Percentiles rank a stretch among this genome's conserved stretches.
Conservation (phyloP, 2,888 invertebrate genomes). For the Phaedon cochleariae region DNA sequence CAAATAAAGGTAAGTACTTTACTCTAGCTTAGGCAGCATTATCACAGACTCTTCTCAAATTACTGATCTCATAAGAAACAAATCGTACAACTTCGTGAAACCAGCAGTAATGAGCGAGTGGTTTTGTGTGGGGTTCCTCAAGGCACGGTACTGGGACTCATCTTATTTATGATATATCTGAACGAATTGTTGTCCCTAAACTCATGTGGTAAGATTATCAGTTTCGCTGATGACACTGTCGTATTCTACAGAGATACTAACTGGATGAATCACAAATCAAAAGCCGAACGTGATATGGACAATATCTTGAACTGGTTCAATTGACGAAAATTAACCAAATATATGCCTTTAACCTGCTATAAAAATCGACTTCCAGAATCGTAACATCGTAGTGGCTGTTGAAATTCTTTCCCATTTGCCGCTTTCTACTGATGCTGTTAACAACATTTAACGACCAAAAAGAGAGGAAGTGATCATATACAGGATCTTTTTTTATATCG, state of each 20-base stretch:
- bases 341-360: neutral
- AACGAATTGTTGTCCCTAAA: neutral
- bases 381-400: too few species aligned
- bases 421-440: too few species aligned
- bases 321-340: conserved; percentile 3
- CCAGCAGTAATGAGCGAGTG: neutral
- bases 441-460: too few species aligned
- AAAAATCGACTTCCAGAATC: conserved; percentile 1
- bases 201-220: neutral
- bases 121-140: neutral
- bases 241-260: neutral
- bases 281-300: neutral
- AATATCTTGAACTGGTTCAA: conserved; percentile 6
- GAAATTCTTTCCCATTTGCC: too few species aligned
- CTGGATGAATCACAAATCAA: neutral
- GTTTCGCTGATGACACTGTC: conserved; percentile 8
- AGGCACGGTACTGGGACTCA: neutral
- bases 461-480: too few species aligned
- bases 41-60: neutral
- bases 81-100: neutral
- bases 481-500: too few species aligned
- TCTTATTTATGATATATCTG: neutral
- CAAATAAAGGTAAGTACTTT: too few species aligned
- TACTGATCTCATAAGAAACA: neutral
- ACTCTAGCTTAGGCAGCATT: too few species aligned